Base-by-base conservation (phyloP, 2,888 invertebrate genomes). In the Agrotis segetum region DNA sequence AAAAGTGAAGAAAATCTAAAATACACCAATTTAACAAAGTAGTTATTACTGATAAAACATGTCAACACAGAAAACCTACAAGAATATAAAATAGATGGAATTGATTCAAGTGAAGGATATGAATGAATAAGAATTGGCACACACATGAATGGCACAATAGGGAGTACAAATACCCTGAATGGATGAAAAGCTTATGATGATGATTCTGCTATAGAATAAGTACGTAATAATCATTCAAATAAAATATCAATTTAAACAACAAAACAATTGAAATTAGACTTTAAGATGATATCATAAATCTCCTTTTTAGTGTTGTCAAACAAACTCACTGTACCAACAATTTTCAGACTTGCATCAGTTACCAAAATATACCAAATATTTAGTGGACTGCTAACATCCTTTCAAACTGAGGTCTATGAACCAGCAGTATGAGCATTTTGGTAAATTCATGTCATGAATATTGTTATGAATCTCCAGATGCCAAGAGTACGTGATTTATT, bases 111-210 rank as follows among this genome's bases (percentile, higher is more conserved):
- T 52, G 55, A 6, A 68, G 16, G 66, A 29, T 13, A 53, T 46
- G 53, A 63, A 69, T 50, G 58, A 75, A 21, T 14, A 62, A 49
- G 53, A 76, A 73, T 83, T 83, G 83, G 83, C 83, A 83, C 83
- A 82, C 24, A 66, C 61, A 75, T 72, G 29, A 82, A 85, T 83
- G 83, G 83, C 83, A 83, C 83, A 85, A 49, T 65, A 85, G 85
- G 85, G 83, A 85, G 85, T 63, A 68, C 1, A 63, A 14, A 56
- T 68, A 83, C 83, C 83, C 74, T 83, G 75, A 67, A 55, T 66
- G 34, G 60, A 76, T 64, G 46, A 73, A 1, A 76, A 82, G 61
- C 73, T 46, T 40, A 66, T 66, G 24, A 50, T 29, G 21, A 56
- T 47, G 24, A 65, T 65, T 2, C 29, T 46, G 3, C 16, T 13